A percentile compares a stretch with the other conserved stretches of the same genome.
phyloP scores from a whole-genome alignment of 1,140 invertebrate genomes.

The Camponotus vicinus region DNA sequence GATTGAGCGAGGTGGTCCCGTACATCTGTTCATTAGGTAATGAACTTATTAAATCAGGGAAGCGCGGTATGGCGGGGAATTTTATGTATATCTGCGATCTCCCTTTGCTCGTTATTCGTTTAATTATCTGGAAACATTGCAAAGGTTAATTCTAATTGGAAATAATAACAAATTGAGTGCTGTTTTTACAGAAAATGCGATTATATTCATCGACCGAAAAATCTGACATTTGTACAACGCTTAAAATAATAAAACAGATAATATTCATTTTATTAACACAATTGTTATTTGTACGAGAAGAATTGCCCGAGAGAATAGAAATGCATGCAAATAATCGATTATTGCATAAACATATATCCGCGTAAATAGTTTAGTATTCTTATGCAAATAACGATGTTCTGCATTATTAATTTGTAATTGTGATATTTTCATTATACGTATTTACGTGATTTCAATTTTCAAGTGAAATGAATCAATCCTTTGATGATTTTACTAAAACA shows the following conservation, averaged over 20 bases:
- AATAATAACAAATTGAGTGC: conserved; percentile 74
- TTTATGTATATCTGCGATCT: conserved; percentile 69
- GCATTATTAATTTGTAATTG: conserved; percentile 38
- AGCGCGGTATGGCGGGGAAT: conserved; percentile 68
- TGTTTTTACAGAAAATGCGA: conserved; percentile 67
- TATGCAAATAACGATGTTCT: conserved; percentile 18
- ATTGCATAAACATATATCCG: conserved; percentile 35
- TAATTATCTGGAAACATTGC: conserved; percentile 74
- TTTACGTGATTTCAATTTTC: conserved; percentile 33
- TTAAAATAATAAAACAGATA: conserved; percentile 30
- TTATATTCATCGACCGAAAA: conserved; percentile 55
- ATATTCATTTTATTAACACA: background rate
- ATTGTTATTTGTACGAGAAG: conserved; percentile 6
- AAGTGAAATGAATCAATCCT: conserved; percentile 19
- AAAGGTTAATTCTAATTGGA: conserved; percentile 81
- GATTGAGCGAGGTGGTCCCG: conserved; percentile 55
- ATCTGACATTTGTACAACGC: conserved; percentile 7
- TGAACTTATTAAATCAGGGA: conserved; percentile 85
- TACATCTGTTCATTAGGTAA: conserved; percentile 85
- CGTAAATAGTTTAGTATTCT: conserved; percentile 15
- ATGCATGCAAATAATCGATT: conserved; percentile 31
- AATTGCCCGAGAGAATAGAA: background rate
- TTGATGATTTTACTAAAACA: conserved; percentile 22
- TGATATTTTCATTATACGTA: conserved; percentile 36
- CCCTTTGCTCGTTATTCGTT: conserved; percentile 68